Base-by-base conservation (phyloP, 1,140 invertebrate genomes). In the Conus ventricosus region DNA sequence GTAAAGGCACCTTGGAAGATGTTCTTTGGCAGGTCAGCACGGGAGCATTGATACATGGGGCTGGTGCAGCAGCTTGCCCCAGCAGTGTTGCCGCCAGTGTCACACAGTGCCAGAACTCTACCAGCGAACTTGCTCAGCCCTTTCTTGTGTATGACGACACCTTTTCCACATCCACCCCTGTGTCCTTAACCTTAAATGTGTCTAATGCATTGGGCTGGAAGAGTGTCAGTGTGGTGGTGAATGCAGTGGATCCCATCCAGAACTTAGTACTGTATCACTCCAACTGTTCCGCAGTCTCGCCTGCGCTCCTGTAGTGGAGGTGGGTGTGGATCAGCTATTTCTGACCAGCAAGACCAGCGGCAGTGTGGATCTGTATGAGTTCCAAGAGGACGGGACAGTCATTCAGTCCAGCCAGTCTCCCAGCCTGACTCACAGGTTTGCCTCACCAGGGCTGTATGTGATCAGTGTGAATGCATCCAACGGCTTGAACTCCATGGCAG, bases 1-100 rank as follows among this genome's bases (percentile, higher is more conserved):
- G 57, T 55, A 85, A 76, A 23, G 92, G 92, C 10, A 89, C 91
- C n/a, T 20, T 90, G 76, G 75, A 90, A 2, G 17, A 51, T 27
- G 55, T 89, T 5, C 51, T 55, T 4, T 93, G 91, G 91, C 27
- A 57, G n/a, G 23, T 91, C 5, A 80, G 84, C 88, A 15, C 75
- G 5, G 81, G 87, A 15, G 23, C 75, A 7, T 78, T 67, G 54
- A 75, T 76, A 1, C 25, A 20, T 67, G 86, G 89, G 51, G 54
- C 71, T 11, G 87, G 88, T 7, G 57, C 84, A 10, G 67, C 86
- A n/a, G 84, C 57, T 25, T 91, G 89, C 84, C 87, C 88, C n/a
- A 17, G 87, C 39, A n/a, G 54, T 57, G 84, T 91, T 5, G 11
- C 82, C 51, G 5, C 87, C 54, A 4, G 23, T 7, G 60, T 89